These are phyloP conservation scores for Lasioglossum zephyrum DNA, from an alignment of 2,888 invertebrate species.

Conservation along the genomic window DNA sequence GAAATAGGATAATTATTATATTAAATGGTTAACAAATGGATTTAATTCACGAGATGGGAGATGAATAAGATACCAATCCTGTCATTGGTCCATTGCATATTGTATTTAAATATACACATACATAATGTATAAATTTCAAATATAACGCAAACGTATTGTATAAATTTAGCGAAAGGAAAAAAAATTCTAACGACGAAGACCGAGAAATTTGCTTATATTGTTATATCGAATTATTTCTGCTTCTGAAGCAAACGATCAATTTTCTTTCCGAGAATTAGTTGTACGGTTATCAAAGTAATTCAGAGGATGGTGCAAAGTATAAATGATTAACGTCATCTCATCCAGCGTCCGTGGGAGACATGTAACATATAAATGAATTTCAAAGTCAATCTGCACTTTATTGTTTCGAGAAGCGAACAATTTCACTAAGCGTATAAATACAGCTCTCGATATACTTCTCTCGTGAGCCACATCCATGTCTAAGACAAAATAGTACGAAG, in stretches of 20 bases:
- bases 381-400: slow-evolving; percentile 55
- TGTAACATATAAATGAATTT: slow-evolving; percentile 62
- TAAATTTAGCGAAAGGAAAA: slow-evolving; percentile 68
- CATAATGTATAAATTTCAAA: slow-evolving; percentile 72
- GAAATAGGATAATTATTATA: slow-evolving; percentile 66
- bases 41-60: slow-evolving; percentile 64
- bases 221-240: slow-evolving; percentile 53
- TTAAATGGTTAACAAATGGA: slow-evolving; percentile 64
- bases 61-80: slow-evolving; percentile 68
- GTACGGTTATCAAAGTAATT: slow-evolving; percentile 54
- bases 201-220: slow-evolving; percentile 60
- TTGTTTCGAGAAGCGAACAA: slow-evolving; percentile 48
- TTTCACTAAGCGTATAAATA: slow-evolving; percentile 33
- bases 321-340: slow-evolving; percentile 33
- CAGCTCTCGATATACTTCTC: slow-evolving; percentile 51
- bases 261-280: slow-evolving; percentile 46
- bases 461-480: slow-evolving; percentile 41
- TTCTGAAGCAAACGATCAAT: slow-evolving; percentile 49
- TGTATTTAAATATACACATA: slow-evolving; percentile 71
- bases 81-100: slow-evolving; percentile 70
- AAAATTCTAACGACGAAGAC: slow-evolving; percentile 58
- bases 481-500: slow-evolving; percentile 31
- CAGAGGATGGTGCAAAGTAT: slow-evolving; percentile 55
- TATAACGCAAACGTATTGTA: slow-evolving; percentile 69
- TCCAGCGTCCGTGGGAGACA: slow-evolving; percentile 40